A percentile compares a stretch with the other conserved stretches of the same genome.
phyloP scores from a whole-genome alignment of 2,888 invertebrate genomes.

The Uloborus plumipes region DNA sequence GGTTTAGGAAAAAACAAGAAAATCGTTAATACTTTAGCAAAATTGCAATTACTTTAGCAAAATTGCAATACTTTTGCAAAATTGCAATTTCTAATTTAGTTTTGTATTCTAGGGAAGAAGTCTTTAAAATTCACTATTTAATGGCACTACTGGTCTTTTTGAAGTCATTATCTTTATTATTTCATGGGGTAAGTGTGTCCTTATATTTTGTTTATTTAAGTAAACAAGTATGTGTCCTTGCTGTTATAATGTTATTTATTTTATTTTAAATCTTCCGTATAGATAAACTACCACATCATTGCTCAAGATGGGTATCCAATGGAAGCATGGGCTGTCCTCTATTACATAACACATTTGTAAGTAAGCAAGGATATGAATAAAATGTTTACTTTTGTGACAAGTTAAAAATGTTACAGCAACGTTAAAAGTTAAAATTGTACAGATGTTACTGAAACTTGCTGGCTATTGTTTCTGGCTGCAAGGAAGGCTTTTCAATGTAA shows the following conservation, averaged over 20 bases:
- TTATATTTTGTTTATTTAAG: constrained; percentile 1
- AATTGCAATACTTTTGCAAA: no score
- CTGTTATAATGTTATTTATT: not conserved
- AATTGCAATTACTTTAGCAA: no score
- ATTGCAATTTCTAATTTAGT: no score
- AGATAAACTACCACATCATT: constrained; percentile 84
- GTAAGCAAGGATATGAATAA: constrained; percentile 68
- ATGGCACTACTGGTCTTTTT: constrained; percentile 95
- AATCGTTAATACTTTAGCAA: no score
- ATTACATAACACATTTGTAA: constrained; percentile 96
- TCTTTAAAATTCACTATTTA: constrained; percentile 95
- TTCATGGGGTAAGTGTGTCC: constrained; percentile 80
- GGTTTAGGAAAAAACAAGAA: no score
- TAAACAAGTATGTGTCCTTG: no score
- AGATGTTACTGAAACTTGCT: no score
- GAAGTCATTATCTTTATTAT: constrained; percentile 91
- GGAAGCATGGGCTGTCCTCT: constrained; percentile 97
- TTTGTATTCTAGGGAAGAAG: constrained; percentile 70
- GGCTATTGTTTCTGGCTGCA: no score
- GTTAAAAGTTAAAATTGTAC: no score
- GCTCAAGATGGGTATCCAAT: constrained; percentile 92
- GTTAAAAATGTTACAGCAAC: no score
- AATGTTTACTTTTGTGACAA: no score
- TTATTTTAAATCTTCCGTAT: constrained; percentile 14
- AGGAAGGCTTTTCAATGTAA: no score